phyloP scores from a whole-genome alignment of 2,113 vertebrate species.

The Macquaria australasica region DNA sequence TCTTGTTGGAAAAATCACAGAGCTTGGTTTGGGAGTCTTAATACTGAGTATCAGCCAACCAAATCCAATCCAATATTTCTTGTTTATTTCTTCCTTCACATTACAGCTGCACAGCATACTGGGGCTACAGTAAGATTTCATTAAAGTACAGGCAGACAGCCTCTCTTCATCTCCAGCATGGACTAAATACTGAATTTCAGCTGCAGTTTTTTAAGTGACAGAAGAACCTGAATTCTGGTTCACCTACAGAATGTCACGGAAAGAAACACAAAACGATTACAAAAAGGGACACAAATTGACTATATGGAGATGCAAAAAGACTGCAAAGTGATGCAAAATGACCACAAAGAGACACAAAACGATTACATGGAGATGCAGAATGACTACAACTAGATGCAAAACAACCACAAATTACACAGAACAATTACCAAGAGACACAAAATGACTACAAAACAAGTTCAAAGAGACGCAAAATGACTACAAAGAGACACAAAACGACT shows the following conservation, averaged over 20 bases:
- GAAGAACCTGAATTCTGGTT: neutral
- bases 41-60: neutral
- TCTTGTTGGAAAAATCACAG: neutral
- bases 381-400: neutral
- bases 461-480: neutral
- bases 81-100: neutral
- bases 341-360: too few species aligned
- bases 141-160: neutral
- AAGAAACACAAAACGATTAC: too few species aligned
- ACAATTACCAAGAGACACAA: neutral
- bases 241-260: too few species aligned
- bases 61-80: conserved; percentile 5
- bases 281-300: too few species aligned
- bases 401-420: neutral
- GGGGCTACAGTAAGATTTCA: neutral
- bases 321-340: too few species aligned
- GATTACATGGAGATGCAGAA: neutral
- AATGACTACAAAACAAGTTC: neutral
- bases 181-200: neutral
- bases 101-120: neutral
- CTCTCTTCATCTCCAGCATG: neutral
- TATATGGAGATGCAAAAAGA: too few species aligned
- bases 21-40: neutral
- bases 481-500: neutral
- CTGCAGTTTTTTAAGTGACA: neutral